Evolutionary conservation across 2,888 invertebrate genomes (phyloP), one percentile per base, ranked within the genome.

Genomic region (Drosophila algonquin): DNA sequence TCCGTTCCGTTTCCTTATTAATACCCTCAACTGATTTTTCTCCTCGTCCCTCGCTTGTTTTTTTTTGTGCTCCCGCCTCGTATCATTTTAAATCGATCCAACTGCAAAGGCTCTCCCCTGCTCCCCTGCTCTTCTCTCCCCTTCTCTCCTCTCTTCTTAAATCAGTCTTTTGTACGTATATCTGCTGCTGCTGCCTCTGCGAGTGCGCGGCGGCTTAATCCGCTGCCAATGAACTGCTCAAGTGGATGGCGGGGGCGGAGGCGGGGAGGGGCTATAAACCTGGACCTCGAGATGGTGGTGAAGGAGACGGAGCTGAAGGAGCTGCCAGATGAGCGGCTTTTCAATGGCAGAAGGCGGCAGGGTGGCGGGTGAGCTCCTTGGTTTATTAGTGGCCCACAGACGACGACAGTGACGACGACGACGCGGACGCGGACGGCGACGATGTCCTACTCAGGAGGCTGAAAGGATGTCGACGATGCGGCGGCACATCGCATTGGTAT

Each of bases 141-240:
- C 3, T 18, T 18, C 18, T 14, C 5, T 12, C 35, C 24, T 24
- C 24, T 0, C 24, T 5, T 24, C n/a, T 40, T n/a, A 14, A 5
- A 14, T 2, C 40, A n/a, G 80, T 79, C 87, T 84, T 81, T 86
- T 86, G 78, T 68, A 70, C 73, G 40, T 14, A 14, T 40, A 14
- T 40, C 40, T 40, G 21, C 21, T 21, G 21, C 21, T 73, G 70
- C 73, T 57, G 71, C 60, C 67, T 71, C 62, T 80, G 81, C 75
- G 77, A 73, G 60, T 75, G 80, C 81, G 79, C 80, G 76, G 70
- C 79, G 75, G 76, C 87, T 90, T 90, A 90, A 90, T 89, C 89
- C 88, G 89, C 89, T 87, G 85, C 90, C 89, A 89, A 90, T 89
- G 89, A 89, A 90, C 89, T 90, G 89, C 80, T 40, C 74, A 87